phyloP scores from a whole-genome alignment of 2,888 invertebrate genomes.

The Napeogenes inachia region DNA sequence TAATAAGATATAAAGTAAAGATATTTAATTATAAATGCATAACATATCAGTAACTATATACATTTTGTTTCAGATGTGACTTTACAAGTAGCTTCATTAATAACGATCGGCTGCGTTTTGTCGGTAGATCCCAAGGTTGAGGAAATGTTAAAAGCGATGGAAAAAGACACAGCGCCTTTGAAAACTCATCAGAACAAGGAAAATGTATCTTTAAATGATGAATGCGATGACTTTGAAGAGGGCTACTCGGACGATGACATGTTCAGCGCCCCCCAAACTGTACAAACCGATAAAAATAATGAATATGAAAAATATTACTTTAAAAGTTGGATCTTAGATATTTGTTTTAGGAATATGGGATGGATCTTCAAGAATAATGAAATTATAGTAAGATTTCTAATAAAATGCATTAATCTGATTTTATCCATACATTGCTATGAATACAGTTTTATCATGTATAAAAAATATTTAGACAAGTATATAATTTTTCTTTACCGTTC shows the following conservation, averaged over 20 bases:
- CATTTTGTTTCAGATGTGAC: conserved; percentile 77
- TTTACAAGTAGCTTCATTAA: conserved; percentile 83
- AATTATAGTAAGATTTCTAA: conserved; percentile 44
- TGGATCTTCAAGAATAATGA: conserved; percentile 57
- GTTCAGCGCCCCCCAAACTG: conserved; percentile 43
- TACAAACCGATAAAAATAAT: conserved; percentile 21
- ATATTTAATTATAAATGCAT: too few relatives aligned
- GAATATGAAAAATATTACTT: conserved; percentile 53
- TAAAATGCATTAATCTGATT: neutral
- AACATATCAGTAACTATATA: too few relatives aligned
- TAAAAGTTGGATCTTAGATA: conserved; percentile 79
- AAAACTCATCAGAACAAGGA: conserved; percentile 41
- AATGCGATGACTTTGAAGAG: conserved; percentile 68
- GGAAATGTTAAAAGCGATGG: conserved; percentile 79
- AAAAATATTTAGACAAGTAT: too few relatives aligned
- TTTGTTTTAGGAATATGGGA: conserved; percentile 78
- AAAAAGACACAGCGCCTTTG: conserved; percentile 54
- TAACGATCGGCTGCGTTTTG: conserved; percentile 84
- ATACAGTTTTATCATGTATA: too few relatives aligned
- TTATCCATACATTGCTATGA: too few relatives aligned
- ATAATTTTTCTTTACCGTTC: too few relatives aligned
- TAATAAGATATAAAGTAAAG: too few relatives aligned
- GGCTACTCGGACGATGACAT: conserved; percentile 69
- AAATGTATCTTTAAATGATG: conserved; percentile 41
- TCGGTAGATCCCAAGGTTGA: conserved; percentile 80